Evolutionary conservation across 2,888 invertebrate species (phyloP), one percentile per base, ranked within the genome.

Genomic region (Mythimna lalbum): DNA sequence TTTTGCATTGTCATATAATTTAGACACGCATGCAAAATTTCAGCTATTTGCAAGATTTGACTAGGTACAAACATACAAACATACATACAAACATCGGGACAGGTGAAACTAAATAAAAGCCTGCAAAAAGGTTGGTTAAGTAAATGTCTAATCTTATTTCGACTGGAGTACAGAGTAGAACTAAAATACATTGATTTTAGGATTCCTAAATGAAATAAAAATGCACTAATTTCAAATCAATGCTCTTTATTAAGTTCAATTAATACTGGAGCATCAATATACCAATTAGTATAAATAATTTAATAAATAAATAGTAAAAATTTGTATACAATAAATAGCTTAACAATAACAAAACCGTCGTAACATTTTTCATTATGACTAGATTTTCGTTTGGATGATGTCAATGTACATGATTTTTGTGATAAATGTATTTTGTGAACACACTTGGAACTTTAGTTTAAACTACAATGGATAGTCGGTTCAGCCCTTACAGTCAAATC

Each of bases 271-370:
- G 95, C 93, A 93, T 88, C 86, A 80, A 76, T 78, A 83, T 91
- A 92, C 92, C 89, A 91, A 93, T 94, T 89, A 90, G 87, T 92
- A 89, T 89, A 90, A 90, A 91, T 91, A 89, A 71, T 71, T 71
- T 71, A 71, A 91, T 83, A 80, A 82, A 82, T 80, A 80, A 81
- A 90, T 92, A 93, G 93, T 94, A 80, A 91, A 95, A 94, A 91
- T 88, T 82, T 93, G 91, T 94, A 92, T 93, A 93, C 89, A 93
- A 93, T 93, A 93, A 92, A 93, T 92, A 92, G 88, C 91, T 93
- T 94, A 93, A 90, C 86, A 90, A 82, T 92, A 93, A 91, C 88
- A 91, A 92, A 89, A 88, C 80, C 83, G 87, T 90, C 89, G 89
- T 90, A 86, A 89, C 84, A 85, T 81, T 86, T 87, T 84, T 82